A percentile compares a stretch with the other conserved stretches of the same genome.
Conservation (phyloP, 1,140 invertebrate species). For the Lordiphosa collinella region DNA sequence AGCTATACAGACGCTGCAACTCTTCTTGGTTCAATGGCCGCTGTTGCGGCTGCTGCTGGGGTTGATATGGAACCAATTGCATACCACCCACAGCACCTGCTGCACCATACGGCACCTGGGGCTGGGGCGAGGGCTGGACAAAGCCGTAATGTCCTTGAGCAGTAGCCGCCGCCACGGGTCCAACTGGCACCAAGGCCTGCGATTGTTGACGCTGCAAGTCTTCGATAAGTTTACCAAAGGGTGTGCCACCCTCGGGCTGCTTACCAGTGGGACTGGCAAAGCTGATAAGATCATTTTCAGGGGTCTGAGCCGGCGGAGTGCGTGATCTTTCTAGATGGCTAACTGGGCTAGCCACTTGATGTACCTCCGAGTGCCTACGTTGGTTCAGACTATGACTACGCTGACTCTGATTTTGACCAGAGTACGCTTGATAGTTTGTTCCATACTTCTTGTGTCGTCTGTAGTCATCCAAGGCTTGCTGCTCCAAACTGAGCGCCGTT, state of each 20-base stretch:
- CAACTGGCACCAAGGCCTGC: slow-evolving; percentile 67
- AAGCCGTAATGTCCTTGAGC: slow-evolving; percentile 24
- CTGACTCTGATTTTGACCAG: slow-evolving; percentile 8
- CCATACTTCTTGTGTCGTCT: slow-evolving; percentile 80
- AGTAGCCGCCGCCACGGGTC: slow-evolving; percentile 54
- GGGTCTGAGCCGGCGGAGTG: slow-evolving; percentile 80
- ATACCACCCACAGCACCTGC: slow-evolving; percentile 32
- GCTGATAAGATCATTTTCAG: slow-evolving; percentile 85
- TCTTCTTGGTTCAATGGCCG: slow-evolving; percentile 65
- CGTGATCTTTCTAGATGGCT: slow-evolving; percentile 62
- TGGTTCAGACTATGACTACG: slow-evolving; percentile 74
- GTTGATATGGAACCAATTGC: slow-evolving; percentile 69
- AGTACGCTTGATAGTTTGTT: slow-evolving; percentile 17
- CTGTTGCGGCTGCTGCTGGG: slow-evolving; percentile 44
- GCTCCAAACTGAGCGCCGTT: slow-evolving; percentile 91
- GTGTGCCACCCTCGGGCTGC: slow-evolving; percentile 77
- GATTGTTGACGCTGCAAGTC: slow-evolving; percentile 81
- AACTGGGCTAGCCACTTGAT: slow-evolving; percentile 22
- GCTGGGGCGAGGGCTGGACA: slow-evolving; percentile 1
- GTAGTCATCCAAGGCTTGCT: slow-evolving; percentile 89
- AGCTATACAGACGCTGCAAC: slow-evolving; percentile 68
- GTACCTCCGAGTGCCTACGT: slow-evolving; percentile 80
- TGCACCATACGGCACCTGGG: slow-evolving; percentile 38
- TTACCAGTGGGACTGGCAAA: slow-evolving; percentile 84
- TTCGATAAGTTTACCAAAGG: slow-evolving; percentile 82